phyloP scores from a whole-genome alignment of 92 coral and sea anemone species.

The Metridium senile region DNA sequence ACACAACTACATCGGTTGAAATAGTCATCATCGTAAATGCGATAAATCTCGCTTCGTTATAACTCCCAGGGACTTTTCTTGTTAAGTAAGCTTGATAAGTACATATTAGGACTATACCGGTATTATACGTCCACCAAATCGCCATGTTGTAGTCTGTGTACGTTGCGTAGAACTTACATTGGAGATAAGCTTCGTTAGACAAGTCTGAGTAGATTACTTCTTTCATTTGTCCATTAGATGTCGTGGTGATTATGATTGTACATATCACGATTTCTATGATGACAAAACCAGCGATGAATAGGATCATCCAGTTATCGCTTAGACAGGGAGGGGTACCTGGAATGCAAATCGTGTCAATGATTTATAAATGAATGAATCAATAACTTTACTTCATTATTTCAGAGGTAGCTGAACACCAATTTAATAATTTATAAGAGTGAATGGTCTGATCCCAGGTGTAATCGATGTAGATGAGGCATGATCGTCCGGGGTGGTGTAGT shows the following conservation, averaged over 20 bases:
- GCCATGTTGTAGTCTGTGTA: conserved; percentile 70
- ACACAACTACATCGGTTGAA: conserved; percentile 75
- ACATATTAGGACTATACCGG: conserved; percentile 79
- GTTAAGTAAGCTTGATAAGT: conserved; percentile 86
- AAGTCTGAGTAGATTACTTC: conserved; percentile 55
- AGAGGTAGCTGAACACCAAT: too few relatives aligned
- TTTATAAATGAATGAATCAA: too few relatives aligned
- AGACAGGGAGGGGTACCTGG: conserved; percentile 77
- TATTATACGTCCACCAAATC: conserved; percentile 82
- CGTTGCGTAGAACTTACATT: conserved; percentile 66
- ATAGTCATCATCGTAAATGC: conserved; percentile 93
- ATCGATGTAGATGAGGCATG: too few relatives aligned
- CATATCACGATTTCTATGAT: conserved; percentile 63
- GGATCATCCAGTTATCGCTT: conserved; percentile 77
- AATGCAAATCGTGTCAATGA: too few relatives aligned
- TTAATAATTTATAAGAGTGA: too few relatives aligned
- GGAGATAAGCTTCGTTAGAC: conserved; percentile 64
- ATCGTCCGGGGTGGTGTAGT: too few relatives aligned
- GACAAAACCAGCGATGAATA: conserved; percentile 58
- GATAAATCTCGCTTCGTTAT: conserved; percentile 93
- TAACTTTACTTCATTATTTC: too few relatives aligned
- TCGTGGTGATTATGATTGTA: conserved; percentile 26
- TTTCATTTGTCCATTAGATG: conserved; percentile 40
- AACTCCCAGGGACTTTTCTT: conserved; percentile 89
- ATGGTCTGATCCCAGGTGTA: too few relatives aligned